Percentiles rank a stretch among this genome's conserved stretches.
Conservation (phyloP, 2,113 vertebrate species). For the Antechinus stuartii region DNA sequence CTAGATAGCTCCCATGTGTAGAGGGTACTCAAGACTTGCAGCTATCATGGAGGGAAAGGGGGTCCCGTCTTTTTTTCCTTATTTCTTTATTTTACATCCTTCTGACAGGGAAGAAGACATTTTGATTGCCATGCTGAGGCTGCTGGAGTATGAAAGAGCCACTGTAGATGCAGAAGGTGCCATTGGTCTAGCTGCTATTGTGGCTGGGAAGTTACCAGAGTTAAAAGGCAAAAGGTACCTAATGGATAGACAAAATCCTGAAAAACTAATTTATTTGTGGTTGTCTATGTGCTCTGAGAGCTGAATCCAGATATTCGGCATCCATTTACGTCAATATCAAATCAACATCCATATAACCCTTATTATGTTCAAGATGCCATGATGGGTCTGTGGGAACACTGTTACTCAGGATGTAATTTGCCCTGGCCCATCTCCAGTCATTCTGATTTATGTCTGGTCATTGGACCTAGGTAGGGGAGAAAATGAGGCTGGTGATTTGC, state of each 20-base stretch:
- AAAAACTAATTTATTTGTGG: background rate
- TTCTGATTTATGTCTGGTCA: too few relatives aligned
- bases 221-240: conserved; percentile 91
- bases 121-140: conserved; percentile 90
- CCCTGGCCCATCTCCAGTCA: background rate
- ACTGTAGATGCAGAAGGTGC: conserved; percentile 91
- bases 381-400: background rate
- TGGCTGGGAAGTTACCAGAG: conserved; percentile 90
- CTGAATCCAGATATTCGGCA: background rate
- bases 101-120: conserved; percentile 88
- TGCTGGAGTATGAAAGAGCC: conserved; percentile 92
- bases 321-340: background rate
- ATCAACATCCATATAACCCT: background rate
- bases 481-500: too few relatives aligned
- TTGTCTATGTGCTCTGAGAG: background rate
- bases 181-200: conserved; percentile 90
- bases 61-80: background rate
- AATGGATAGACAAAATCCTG: background rate
- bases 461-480: too few relatives aligned
- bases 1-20: background rate
- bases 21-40: background rate
- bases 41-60: background rate
- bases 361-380: background rate
- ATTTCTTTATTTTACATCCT: background rate
- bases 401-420: background rate